Evolutionary conservation across 2,113 vertebrate genomes (phyloP), one percentile per base, ranked within the genome.

Genomic region (Oryzias celebensis): DNA sequence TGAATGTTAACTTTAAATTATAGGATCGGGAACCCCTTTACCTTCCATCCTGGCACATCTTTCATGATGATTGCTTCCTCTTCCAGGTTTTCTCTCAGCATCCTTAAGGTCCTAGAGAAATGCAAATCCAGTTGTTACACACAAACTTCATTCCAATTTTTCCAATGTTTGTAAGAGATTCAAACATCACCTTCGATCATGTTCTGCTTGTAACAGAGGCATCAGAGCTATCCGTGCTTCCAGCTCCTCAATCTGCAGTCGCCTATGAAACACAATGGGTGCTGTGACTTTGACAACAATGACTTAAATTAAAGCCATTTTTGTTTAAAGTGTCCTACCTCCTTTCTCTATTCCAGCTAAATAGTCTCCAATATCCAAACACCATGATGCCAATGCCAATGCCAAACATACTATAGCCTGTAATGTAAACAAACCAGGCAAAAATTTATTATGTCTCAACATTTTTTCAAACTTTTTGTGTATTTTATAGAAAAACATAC

Each of bases 1-100:
- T 28, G 4, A 28, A 5, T 28, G 26, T 28, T 5, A 28, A 28
- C 26, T 28, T 28, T 28, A 5, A 26, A 26, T 28, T 28, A 5
- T 28, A 28, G 2, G 1, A n/a, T 16, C 6, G n/a, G 45, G n/a
- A 6, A 18, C 18, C 18, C 7, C 14, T 57, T 72, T 79, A 97
- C 96, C 95, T 96, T 96, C 96, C 96, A 98, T 14, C 89, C 92
- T 7, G 95, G 96, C 53, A 98, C 93, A 0, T 95, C 95, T 83
- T 91, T 94, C 96, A 98, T 98, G 86, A 98, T 68, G 22, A 93
- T 36, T 1, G 94, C 93, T 52, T 98, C 96, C 55, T 97, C 95
- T 7, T 98, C 95, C 60, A 98, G 81, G 78, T 98, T 98, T 83
- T 97, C 87, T 26, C 93, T 85, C 62, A 98, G 60, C 62, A 94